Base-by-base conservation (phyloP, 2,888 invertebrate genomes). In the Pseudococcus jackbeardsleyi region DNA sequence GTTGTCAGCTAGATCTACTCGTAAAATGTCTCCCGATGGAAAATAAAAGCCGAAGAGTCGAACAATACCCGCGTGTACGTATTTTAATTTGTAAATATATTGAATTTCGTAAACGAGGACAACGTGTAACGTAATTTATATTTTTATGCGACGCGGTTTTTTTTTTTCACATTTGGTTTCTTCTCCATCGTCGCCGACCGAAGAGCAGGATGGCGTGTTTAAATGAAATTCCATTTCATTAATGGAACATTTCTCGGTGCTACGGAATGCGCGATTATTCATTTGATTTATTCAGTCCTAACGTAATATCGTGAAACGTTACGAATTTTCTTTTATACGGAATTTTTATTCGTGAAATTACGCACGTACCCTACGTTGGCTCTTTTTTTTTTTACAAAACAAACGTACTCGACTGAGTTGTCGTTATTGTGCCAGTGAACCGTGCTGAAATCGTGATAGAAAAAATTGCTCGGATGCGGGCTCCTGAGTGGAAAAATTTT, bases 211-310 rank as follows among this genome's bases (percentile, higher is more conserved):
- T 79, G 79, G 79, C 79, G 79, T 79, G 79, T 42, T 79, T 42
- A 42, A 79, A 42, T 42, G 42, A 79, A 79, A 79, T 79, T 79
- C 79, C 79, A 79, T 79, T 79, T 79, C 79, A 72, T 79, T 79
- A 79, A 79, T 79, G 79, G 46, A 79, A 79, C 22, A 42, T 42
- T 79, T 79, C 79, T n/a, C n/a, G 79, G 39, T 42, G 79, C 42
- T 19, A n/a, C 46, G 79, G 39, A 42, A 79, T 79, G n/a, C 79
- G 72, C 39, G 72, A 39, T 79, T 79, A 79, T 79, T 79, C 42
- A 79, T 19, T 79, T 79, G 42, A 79, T 79, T 79, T 79, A 79
- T 79, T 79, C n/a, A 79, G 42, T 26, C 3, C 26, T 72, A 79
- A 42, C 39, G 79, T 79, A 79, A 79, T 42, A 42, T 46, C 19